These are phyloP conservation scores for Aptenodytes forsteri DNA, from an alignment of 2,113 vertebrate species.

Conservation along the genomic window DNA sequence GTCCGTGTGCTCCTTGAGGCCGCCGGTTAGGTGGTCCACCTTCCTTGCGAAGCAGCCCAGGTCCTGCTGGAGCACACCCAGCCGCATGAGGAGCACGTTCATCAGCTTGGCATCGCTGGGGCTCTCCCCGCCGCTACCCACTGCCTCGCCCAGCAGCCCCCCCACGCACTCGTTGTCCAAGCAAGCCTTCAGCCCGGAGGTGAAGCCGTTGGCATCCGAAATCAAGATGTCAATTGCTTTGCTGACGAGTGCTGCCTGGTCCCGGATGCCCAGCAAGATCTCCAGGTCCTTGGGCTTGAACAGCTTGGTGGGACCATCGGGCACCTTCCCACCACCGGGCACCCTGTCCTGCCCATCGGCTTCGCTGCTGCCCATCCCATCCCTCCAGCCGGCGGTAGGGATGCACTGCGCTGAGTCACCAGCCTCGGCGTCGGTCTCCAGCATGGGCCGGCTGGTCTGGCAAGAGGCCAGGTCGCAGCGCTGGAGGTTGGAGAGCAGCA, in stretches of 20 bases:
- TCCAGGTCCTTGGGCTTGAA: constrained; percentile 84
- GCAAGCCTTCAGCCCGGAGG: constrained; percentile 81
- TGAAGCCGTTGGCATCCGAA: constrained; percentile 86
- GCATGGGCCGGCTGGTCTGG: constrained; percentile 80
- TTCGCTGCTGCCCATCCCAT: constrained; percentile 73
- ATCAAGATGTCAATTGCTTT: constrained; percentile 92
- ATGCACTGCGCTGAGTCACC: constrained; percentile 91
- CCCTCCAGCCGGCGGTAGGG: constrained; percentile 78
- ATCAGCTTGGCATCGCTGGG: constrained; percentile 83
- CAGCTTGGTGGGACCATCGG: constrained; percentile 33
- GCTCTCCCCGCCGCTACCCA: constrained; percentile 78
- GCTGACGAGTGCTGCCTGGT: constrained; percentile 88
- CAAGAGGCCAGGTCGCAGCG: constrained; percentile 93
- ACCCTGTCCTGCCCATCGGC: constrained; percentile 68
- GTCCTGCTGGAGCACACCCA: constrained; percentile 87
- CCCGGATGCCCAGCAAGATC: constrained; percentile 83
- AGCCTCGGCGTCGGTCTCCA: constrained; percentile 90
- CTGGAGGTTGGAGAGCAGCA: constrained; percentile 96
- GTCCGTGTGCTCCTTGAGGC: constrained; percentile 76
- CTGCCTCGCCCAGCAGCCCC: constrained; percentile 72
- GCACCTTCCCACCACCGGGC: neutral
- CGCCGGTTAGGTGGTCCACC: constrained; percentile 78
- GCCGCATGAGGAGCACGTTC: constrained; percentile 85
- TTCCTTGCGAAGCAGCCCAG: constrained; percentile 86
- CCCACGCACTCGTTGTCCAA: constrained; percentile 80